Base-by-base conservation (phyloP, 2,797 vertebrate species). In the Melanotaenia boesemani region DNA sequence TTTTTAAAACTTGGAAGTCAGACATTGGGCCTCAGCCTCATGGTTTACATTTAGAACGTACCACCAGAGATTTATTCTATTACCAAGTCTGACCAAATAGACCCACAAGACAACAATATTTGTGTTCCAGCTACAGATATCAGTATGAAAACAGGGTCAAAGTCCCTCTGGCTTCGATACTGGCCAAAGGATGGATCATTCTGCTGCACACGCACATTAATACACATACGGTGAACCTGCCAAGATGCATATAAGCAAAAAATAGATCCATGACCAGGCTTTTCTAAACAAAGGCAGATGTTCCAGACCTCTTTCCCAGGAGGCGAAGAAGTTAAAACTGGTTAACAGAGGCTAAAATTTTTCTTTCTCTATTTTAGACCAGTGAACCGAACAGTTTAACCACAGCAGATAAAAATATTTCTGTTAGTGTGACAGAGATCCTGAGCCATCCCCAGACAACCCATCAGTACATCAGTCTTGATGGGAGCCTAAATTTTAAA, bases 121-220 rank as follows among this genome's bases (percentile, higher is more conserved):
- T 87, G 82, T 82, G 80, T 80, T 82, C 63, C 77, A 88, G 77
- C 76, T 73, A 48, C 69, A 85, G 79, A 84, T 88, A 83, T 79
- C 77, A 79, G 69, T 78, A 81, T 80, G 86, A 88, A 70, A 89
- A 88, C 75, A 86, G 39, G 66, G 80, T 80, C 77, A 64, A 74
- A 86, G 70, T 80, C 72, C 74, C 28, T 80, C 63, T 76, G 77
- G 76, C 52, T 41, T 61, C 8, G 9, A 52, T 10, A 10, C 13
- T 36, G 36, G 56, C 64, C 72, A 79, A 65, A 74, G 63, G 73
- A 82, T 72, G 74, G 67, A 66, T 77, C 67, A 63, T 24, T 70
- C 62, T 60, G 22, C 24, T 37, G 2, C 22, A 59, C n/a, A 48
- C 71, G 41, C 61, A 60, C 69, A 60, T 36, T 52, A 24, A 39